Evolutionary conservation across 2,888 invertebrate species (phyloP).

Genomic region (Pristionchus entomophagus): DNA sequence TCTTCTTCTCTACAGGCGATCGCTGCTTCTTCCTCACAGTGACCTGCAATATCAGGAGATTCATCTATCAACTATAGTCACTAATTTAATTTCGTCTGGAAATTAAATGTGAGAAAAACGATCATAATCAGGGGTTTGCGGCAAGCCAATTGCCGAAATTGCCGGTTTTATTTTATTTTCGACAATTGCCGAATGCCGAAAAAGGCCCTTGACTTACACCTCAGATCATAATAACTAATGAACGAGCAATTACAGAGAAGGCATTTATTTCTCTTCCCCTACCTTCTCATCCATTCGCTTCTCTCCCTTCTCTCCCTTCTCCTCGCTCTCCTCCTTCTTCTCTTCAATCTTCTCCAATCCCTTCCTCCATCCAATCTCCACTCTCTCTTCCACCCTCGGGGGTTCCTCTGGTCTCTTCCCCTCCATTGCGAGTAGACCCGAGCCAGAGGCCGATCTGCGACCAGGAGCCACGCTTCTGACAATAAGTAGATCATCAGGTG

Average conservation of each 20-base stretch:
- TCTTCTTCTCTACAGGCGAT: constrained; percentile 6
- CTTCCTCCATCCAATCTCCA: constrained; percentile 25
- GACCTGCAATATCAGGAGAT: constrained; percentile 10
- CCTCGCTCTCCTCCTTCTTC: not conserved
- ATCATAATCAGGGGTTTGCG: too few relatives aligned
- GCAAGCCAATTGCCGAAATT: too few relatives aligned
- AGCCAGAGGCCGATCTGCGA: not conserved
- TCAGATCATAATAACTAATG: too few relatives aligned
- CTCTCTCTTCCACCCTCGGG: not conserved
- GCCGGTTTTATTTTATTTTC: too few relatives aligned
- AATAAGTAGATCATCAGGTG: too few relatives aligned
- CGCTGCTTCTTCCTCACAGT: not conserved
- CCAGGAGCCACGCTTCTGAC: too few relatives aligned
- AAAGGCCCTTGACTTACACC: too few relatives aligned
- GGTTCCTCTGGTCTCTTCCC: constrained; percentile 12
- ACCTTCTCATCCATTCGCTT: not conserved
- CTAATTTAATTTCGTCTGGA: not conserved
- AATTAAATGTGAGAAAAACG: too few relatives aligned
- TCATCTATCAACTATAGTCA: not conserved
- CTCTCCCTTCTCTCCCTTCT: constrained; percentile 1
- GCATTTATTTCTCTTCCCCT: too few relatives aligned
- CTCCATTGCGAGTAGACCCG: not conserved
- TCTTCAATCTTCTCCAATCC: not conserved
- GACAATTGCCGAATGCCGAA: too few relatives aligned
- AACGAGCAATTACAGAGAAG: too few relatives aligned